Base-by-base conservation (phyloP, 2,797 vertebrate species). In the Acipenser transmontanus region DNA sequence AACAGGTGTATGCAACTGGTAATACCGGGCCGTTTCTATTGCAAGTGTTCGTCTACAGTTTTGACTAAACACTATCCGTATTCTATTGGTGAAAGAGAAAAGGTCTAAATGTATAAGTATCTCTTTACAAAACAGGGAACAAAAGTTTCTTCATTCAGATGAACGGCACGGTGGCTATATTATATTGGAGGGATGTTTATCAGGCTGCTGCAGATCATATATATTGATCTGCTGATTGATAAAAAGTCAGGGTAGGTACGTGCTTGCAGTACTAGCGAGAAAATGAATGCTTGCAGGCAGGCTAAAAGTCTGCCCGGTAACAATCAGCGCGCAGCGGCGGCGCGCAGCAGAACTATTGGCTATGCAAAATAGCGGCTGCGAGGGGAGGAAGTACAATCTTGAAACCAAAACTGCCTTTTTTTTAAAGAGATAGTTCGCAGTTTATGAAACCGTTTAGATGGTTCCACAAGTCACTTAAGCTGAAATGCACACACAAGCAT, bases 301-400 rank as follows among this genome's bases (percentile, higher is more conserved):
- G 8, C 49, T 47, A 49, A 63, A 86, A 91, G 85, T 97, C 94
- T 95, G 94, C 95, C 94, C 93, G 88, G 95, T 95, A 96, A 97
- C 94, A 93, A 89, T 91, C 86, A 85, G 85, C 82, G 85, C 86
- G 88, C 88, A 88, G 87, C 83, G 80, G 83, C 85, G 71, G 78
- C 74, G 82, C 76, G 82, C 82, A 82, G 88, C 82, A 82, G 87
- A 92, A 88, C 93, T 83, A 96, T 96, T 96, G 94, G 95, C 93
- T 96, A 90, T 91, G 91, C 91, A 92, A 3, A 91, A 93, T 92
- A 81, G 69, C 76, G 73, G 78, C 77, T 76, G 83, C 34, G 4
- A 34, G 84, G 87, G 87, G 89, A 89, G 91, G 92, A 88, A 87
- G 34, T 34, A 88, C 84, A 78, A 91, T 85, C 77, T 81, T 77